Conservation (phyloP, 1,140 invertebrate species). For the Drosophila orosa region DNA sequence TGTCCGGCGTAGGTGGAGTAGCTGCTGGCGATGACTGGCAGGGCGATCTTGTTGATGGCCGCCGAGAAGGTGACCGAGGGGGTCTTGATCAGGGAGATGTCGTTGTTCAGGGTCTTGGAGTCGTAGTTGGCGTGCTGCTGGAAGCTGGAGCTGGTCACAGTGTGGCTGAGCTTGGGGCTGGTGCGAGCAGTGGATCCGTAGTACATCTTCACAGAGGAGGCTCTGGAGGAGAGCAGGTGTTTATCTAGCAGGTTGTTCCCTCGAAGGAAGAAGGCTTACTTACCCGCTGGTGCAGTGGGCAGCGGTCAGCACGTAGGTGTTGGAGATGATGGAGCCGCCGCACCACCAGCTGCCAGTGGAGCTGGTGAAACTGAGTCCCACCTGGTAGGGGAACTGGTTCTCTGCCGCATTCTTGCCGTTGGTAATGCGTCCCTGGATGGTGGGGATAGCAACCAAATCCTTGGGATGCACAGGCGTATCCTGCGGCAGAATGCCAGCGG, state of each 20-base stretch:
- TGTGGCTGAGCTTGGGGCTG: conserved; percentile 38
- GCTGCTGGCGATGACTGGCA: conserved; percentile 28
- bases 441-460: conserved; percentile 47
- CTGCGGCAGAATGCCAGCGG: conserved; percentile 13
- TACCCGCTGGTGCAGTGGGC: conserved; percentile 86
- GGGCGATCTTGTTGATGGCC: conserved; percentile 21
- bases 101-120: conserved; percentile 33
- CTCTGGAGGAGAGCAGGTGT: conserved; percentile 2
- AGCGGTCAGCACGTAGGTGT: conserved; percentile 85
- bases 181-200: conserved; percentile 58
- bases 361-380: conserved; percentile 81
- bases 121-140: conserved; percentile 49
- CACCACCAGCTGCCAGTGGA: conserved; percentile 84
- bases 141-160: conserved; percentile 47
- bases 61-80: conserved; percentile 9
- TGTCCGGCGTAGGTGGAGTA: conserved; percentile 37
- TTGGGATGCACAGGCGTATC: conserved; percentile 32
- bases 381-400: conserved; percentile 86
- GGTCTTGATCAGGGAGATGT: conserved; percentile 46
- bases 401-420: conserved; percentile 60
- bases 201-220: conserved; percentile 49
- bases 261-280: background rate
- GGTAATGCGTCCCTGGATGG: conserved; percentile 74
- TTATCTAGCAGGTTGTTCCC: background rate
- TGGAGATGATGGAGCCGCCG: conserved; percentile 86